Evolutionary conservation across 2,888 invertebrate genomes (phyloP), one percentile per base, ranked within the genome.

Genomic region (Stomorhina lunata): DNA sequence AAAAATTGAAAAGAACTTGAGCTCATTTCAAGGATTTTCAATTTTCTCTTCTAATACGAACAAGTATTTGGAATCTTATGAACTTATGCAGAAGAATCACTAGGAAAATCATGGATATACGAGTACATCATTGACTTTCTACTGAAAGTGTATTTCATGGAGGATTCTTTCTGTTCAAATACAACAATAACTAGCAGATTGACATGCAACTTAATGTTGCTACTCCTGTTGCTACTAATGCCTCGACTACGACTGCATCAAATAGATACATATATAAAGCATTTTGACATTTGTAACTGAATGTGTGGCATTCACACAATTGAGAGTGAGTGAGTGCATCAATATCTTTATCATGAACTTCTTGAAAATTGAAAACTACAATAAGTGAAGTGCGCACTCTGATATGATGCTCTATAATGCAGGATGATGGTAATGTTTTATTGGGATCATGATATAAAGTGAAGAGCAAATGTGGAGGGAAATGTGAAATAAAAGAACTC

Each of bases 1-100:
- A 15, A 48, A 25, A 25, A 32, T n/a, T n/a, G n/a, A 50, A 32
- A 5, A 48, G n/a, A 50, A 69, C 53, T 69, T 55, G 55, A 40
- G 43, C 43, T 17, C 7, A 43, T 17, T 43, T 43, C 48, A 72
- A 72, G 71, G 71, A 72, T 59, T 59, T 72, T 72, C 48, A 72
- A 48, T 61, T 61, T 50, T 61, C 2, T 7, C 29, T 22, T 61
- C 40, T 63, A 40, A 50, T 48, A 59, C 17, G 6, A 12, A 15
- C 27, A 34, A 72, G 50, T 40, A 29, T n/a, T n/a, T n/a, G n/a
- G 48, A 17, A 73, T 50, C 50, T 61, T 73, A n/a, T 29, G 5
- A 40, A 40, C 27, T 20, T 53, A 37, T 12, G 3, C 9, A 37
- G 37, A 37, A 4, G 9, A 12, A n/a, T 10, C n/a, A 32, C 72